Evolutionary conservation across 2,797 vertebrate genomes (phyloP).

Genomic region (Hydrophis major): DNA sequence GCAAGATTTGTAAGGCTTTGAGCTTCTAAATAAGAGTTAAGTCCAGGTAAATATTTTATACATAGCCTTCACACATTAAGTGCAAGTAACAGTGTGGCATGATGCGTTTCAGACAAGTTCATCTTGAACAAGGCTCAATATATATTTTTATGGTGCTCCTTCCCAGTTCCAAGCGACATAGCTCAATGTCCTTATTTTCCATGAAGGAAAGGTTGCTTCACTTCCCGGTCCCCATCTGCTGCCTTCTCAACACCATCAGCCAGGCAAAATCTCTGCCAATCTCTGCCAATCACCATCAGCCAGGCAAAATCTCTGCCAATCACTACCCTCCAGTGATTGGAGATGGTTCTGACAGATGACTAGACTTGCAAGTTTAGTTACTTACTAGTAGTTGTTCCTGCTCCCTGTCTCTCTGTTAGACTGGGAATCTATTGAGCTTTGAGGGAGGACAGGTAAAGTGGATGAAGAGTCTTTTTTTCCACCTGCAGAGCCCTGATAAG

Average conservation of each 20-base stretch:
- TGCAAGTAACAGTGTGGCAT: background rate
- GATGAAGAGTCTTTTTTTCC: background rate
- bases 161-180: background rate
- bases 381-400: background rate
- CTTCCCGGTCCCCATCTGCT: background rate
- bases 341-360: background rate
- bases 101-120: background rate
- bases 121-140: background rate
- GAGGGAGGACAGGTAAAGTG: background rate
- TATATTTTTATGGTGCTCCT: background rate
- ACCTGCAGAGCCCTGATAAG: background rate
- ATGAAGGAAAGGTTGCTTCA: background rate
- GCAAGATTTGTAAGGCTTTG: background rate
- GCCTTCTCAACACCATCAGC: background rate
- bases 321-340: background rate
- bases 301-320: background rate
- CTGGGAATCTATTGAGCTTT: background rate
- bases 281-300: background rate
- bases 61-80: background rate
- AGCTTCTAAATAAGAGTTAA: background rate
- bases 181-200: background rate
- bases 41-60: background rate
- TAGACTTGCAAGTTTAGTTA: background rate
- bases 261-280: background rate
- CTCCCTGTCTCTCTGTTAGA: background rate